A percentile compares a stretch with the other conserved stretches of the same genome.
Conservation (phyloP, 2,113 vertebrate species). For the Indicator maculatus region DNA sequence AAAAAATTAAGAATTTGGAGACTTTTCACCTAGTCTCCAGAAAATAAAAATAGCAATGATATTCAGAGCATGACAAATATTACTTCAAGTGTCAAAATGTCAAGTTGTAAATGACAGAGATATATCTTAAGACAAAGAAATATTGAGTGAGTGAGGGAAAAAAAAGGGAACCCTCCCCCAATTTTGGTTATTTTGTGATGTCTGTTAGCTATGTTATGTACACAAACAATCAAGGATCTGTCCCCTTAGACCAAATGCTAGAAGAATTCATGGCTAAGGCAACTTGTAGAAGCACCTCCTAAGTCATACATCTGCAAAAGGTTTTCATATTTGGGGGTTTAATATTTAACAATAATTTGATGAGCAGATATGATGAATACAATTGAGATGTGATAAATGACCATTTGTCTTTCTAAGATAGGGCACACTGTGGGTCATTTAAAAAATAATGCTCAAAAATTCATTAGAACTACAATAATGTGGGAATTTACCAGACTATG, state of each 20-base stretch:
- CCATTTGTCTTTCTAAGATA: neutral
- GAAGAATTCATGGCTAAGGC: neutral
- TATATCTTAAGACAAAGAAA: neutral
- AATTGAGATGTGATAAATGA: neutral
- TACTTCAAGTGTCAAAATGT: neutral
- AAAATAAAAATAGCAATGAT: neutral
- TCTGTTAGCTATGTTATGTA: neutral
- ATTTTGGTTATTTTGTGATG: neutral
- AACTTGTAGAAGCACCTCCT: neutral
- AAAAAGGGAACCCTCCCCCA: neutral
- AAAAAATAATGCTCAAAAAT: neutral
- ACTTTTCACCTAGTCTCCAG: neutral
- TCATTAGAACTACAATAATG: neutral
- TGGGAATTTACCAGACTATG: neutral
- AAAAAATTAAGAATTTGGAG: neutral
- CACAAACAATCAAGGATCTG: neutral
- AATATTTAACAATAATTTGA: neutral
- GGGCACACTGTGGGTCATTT: rapidly evolving
- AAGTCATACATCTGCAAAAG: neutral
- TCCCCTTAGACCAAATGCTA: neutral
- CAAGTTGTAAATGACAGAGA: neutral
- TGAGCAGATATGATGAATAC: neutral
- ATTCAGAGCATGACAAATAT: neutral
- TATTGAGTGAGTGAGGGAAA: neutral
- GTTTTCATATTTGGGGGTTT: slow-evolving; percentile 1